Percentiles rank a stretch among this genome's conserved stretches.
phyloP scores from a whole-genome alignment of 2,888 invertebrate genomes.

The Mythimna pallens region DNA sequence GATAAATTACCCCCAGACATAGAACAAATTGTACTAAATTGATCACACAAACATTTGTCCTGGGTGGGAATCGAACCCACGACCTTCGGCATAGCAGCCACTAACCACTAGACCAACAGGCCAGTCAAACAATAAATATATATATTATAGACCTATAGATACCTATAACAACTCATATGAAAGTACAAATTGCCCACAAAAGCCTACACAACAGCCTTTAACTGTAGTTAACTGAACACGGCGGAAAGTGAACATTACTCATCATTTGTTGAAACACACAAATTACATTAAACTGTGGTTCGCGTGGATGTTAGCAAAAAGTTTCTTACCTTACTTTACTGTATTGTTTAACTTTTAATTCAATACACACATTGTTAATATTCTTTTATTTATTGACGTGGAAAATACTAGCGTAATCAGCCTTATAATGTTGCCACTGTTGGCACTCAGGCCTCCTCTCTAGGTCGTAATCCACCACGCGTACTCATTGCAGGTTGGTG shows the following conservation, averaged over 20 bases:
- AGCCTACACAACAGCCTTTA: background rate
- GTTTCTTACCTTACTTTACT: conserved; percentile 13
- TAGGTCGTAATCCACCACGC: too few relatives aligned
- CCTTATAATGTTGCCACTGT: background rate
- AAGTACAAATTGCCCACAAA: conserved; percentile 27
- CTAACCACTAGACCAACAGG: too few relatives aligned
- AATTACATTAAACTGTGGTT: conserved; percentile 40
- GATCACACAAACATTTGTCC: too few relatives aligned
- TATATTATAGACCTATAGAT: conserved; percentile 1
- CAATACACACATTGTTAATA: conserved; percentile 4
- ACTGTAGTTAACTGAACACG: conserved; percentile 28
- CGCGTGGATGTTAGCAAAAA: conserved; percentile 21
- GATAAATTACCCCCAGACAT: too few relatives aligned
- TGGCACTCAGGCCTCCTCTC: too few relatives aligned
- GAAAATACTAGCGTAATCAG: background rate
- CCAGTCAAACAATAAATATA: background rate
- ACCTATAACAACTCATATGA: background rate
- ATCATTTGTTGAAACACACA: conserved; percentile 45
- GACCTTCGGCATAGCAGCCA: too few relatives aligned
- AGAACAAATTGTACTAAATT: too few relatives aligned
- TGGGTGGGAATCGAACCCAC: too few relatives aligned
- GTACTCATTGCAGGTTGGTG: too few relatives aligned
- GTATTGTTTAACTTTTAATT: conserved; percentile 37
- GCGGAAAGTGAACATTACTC: conserved; percentile 48
- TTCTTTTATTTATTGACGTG: conserved; percentile 12